Evolutionary conservation across 2,797 vertebrate genomes (phyloP).

Genomic region (Epinephelus malabaricus): DNA sequence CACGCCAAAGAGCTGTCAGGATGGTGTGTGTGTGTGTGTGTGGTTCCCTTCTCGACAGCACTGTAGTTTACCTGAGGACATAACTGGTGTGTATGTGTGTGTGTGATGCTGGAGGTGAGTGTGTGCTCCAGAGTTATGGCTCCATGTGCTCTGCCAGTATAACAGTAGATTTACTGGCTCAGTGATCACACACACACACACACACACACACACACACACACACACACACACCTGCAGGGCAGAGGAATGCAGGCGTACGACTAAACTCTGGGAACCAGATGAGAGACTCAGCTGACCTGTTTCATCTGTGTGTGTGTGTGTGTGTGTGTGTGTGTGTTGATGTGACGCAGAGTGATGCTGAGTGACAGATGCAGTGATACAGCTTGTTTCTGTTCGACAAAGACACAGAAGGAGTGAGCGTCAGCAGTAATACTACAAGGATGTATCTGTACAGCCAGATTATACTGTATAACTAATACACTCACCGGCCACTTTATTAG

Average conservation of each 20-base stretch:
- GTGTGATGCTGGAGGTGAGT: conserved; percentile 21
- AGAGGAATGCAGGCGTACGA: conserved; percentile 56
- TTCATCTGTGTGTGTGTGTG: conserved; percentile 45
- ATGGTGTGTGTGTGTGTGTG: conserved; percentile 4
- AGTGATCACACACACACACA: conserved; percentile 36
- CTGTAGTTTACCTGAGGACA: conserved; percentile 47
- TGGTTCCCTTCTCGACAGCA: background rate
- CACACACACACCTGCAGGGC: conserved; percentile 61
- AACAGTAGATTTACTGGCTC: conserved; percentile 63
- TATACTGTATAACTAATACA: no score
- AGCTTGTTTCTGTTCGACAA: conserved; percentile 47
- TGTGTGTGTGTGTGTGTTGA: conserved; percentile 24
- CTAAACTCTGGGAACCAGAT: conserved; percentile 69
- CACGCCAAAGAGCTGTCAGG: conserved; percentile 1
- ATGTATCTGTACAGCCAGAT: background rate
- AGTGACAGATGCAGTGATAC: conserved; percentile 48
- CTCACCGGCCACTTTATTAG: no score
- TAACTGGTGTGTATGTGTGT: conserved; percentile 30
- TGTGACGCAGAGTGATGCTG: conserved; percentile 41
- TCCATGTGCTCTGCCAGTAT: conserved; percentile 47
- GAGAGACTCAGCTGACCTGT: conserved; percentile 73
- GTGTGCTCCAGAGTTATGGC: conserved; percentile 49
- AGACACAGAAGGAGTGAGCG: conserved; percentile 6
- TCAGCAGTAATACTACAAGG: background rate
- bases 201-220: conserved; percentile 45